These are phyloP conservation scores for Eulemur albifrons DNA, from an alignment of 2,797 vertebrate genomes.

Conservation along the genomic window DNA sequence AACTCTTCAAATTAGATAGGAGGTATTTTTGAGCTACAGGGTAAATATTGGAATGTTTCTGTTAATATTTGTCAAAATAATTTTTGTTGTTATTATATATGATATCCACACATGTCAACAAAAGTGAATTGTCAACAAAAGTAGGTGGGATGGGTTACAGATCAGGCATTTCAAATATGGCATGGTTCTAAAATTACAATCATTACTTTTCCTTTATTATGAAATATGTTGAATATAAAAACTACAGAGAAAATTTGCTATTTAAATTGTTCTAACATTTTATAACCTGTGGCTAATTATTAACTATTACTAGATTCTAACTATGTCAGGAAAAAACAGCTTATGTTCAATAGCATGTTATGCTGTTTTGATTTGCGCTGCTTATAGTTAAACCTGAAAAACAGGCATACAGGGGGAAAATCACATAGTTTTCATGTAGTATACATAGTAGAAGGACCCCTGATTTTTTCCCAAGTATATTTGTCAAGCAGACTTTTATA, in stretches of 20 bases:
- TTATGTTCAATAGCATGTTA: slow-evolving; percentile 50
- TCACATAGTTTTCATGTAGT: slow-evolving; percentile 5
- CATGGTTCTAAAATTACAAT: neutral
- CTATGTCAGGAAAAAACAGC: neutral
- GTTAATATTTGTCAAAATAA: neutral
- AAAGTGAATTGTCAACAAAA: neutral
- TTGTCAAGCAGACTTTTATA: slow-evolving; percentile 55
- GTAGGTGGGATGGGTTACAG: neutral
- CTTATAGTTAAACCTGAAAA: slow-evolving; percentile 60
- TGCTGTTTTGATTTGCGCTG: slow-evolving; percentile 55
- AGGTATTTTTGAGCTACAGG: neutral
- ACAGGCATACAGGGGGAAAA: neutral
- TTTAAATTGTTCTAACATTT: slow-evolving; percentile 23
- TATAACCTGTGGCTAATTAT: slow-evolving; percentile 44
- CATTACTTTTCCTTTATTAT: slow-evolving; percentile 11
- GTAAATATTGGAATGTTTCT: neutral
- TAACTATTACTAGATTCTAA: neutral
- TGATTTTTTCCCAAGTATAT: slow-evolving; percentile 29
- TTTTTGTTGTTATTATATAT: neutral
- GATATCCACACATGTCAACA: neutral
- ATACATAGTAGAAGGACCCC: neutral
- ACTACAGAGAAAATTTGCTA: neutral
- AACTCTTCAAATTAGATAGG: neutral
- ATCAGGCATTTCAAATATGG: neutral
- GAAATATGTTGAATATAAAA: neutral